These are phyloP conservation scores for Drosophila ananassae DNA, from an alignment of 1,140 invertebrate genomes.

Conservation along the genomic window DNA sequence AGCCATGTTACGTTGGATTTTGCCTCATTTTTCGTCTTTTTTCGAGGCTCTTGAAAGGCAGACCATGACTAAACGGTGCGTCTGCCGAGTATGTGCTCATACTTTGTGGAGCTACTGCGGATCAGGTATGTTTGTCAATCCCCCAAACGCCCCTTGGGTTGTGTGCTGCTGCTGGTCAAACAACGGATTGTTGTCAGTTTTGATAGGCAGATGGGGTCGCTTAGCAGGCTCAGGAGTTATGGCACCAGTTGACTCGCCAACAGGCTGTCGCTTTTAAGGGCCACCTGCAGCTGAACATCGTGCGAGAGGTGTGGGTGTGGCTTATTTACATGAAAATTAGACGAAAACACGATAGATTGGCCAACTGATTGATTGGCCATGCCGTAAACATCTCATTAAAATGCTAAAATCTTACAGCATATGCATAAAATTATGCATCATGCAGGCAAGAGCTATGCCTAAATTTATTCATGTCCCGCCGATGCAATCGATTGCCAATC, in stretches of 20 bases:
- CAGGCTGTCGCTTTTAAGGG: slow-evolving; percentile 25
- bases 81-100: slow-evolving; percentile 20
- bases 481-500: slow-evolving; percentile 41
- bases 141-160: slow-evolving; percentile 1
- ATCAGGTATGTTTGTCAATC: slow-evolving; percentile 51
- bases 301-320: slow-evolving; percentile 5
- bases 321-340: slow-evolving; percentile 76
- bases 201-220: slow-evolving; percentile 35
- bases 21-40: slow-evolving; percentile 40
- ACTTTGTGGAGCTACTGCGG: slow-evolving; percentile 51
- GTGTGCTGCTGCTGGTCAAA: slow-evolving; percentile 30
- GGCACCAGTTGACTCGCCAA: slow-evolving; percentile 39
- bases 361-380: slow-evolving; percentile 29
- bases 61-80: slow-evolving; percentile 35
- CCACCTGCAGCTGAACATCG: slow-evolving; percentile 17
- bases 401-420: slow-evolving; percentile 77
- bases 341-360: slow-evolving; percentile 48
- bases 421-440: slow-evolving; percentile 61
- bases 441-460: slow-evolving; percentile 2
- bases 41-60: slow-evolving; percentile 14
- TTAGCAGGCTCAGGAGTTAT: slow-evolving; percentile 33
- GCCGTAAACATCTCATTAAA: slow-evolving; percentile 66
- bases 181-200: slow-evolving; percentile 58
- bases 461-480: slow-evolving; percentile 51
- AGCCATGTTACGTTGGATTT: slow-evolving; percentile 49